phyloP scores from a whole-genome alignment of 2,797 vertebrate species.

The Chloroceryle inda region DNA sequence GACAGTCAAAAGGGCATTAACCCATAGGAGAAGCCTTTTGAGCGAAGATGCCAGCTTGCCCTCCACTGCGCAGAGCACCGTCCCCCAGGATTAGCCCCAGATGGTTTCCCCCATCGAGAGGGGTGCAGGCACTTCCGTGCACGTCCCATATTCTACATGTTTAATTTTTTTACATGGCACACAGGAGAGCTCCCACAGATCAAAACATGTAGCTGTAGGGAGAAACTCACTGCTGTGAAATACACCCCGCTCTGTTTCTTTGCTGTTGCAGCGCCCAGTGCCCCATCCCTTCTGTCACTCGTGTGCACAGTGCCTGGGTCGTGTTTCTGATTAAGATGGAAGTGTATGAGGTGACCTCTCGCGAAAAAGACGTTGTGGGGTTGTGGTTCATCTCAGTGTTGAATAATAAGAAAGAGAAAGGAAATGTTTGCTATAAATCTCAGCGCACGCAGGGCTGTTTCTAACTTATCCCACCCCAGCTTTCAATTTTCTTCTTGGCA shows the following conservation, averaged over 20 bases:
- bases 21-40: conserved; percentile 43
- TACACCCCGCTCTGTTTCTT: rapidly evolving
- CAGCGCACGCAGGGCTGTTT: background rate
- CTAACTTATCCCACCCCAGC: conserved; percentile 24
- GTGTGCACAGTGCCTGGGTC: background rate
- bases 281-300: background rate
- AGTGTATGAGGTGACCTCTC: background rate
- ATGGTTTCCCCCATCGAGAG: background rate
- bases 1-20: conserved; percentile 67
- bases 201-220: background rate
- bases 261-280: background rate
- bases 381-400: conserved; percentile 40
- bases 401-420: conserved; percentile 66
- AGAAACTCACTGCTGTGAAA: background rate
- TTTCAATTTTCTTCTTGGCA: conserved; percentile 69
- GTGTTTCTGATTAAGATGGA: conserved; percentile 23
- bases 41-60: conserved; percentile 32
- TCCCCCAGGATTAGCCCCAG: background rate
- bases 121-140: background rate
- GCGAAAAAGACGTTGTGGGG: background rate
- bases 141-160: background rate
- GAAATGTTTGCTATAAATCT: conserved; percentile 63
- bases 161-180: background rate
- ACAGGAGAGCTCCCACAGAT: background rate
- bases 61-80: background rate